These are phyloP conservation scores for Leptinotarsa undecemlineata DNA, from an alignment of 1,140 invertebrate genomes.

Conservation along the genomic window DNA sequence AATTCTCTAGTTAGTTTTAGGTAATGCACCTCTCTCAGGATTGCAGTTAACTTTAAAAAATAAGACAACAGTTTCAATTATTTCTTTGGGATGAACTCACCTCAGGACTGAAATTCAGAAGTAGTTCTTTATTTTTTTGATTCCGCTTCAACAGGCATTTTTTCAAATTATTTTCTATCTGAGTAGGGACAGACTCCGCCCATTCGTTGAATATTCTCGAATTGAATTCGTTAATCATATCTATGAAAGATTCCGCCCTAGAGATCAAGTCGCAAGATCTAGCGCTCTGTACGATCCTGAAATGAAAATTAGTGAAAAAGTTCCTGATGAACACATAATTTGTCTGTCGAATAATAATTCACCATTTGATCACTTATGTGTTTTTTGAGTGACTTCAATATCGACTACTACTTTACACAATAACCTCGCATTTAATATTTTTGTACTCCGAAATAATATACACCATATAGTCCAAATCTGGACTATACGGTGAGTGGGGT, in stretches of 20 bases:
- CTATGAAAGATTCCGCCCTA: conserved; percentile 60
- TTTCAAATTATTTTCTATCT: conserved; percentile 68
- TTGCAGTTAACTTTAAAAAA: conserved; percentile 60
- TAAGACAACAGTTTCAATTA: conserved; percentile 1
- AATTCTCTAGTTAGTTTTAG: conserved; percentile 67
- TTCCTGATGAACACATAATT: too few species aligned
- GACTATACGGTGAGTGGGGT: too few species aligned
- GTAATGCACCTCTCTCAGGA: conserved; percentile 79
- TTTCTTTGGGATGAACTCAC: conserved; percentile 50
- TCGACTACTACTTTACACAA: too few species aligned
- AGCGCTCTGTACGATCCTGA: conserved; percentile 47
- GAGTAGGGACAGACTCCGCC: conserved; percentile 62
- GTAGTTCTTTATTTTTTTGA: conserved; percentile 62
- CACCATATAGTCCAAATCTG: too few species aligned
- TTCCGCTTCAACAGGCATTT: conserved; percentile 68
- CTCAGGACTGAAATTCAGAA: conserved; percentile 73
- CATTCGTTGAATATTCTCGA: conserved; percentile 70
- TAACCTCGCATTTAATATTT: too few species aligned
- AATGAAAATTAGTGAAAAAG: not conserved
- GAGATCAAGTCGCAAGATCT: conserved; percentile 38
- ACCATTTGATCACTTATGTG: too few species aligned
- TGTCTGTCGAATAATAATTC: too few species aligned
- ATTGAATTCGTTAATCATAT: conserved; percentile 69
- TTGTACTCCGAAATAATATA: too few species aligned
- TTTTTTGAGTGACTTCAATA: too few species aligned